phyloP scores from a whole-genome alignment of 1,140 invertebrate species.

The Apis laboriosa region DNA sequence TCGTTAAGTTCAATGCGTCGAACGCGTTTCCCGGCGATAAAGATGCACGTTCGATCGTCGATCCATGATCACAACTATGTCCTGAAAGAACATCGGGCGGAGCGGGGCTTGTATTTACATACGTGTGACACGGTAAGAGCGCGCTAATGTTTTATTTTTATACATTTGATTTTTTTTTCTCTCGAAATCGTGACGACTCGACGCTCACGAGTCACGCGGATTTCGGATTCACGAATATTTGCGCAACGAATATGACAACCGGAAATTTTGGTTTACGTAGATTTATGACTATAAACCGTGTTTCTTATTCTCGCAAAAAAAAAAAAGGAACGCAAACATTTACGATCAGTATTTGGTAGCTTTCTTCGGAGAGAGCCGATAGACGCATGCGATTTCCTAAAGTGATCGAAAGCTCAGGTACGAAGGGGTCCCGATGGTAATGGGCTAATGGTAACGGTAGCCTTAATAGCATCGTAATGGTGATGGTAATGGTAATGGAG shows the following conservation, averaged over 20 bases:
- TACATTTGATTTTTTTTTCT: background rate
- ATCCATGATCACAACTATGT: too few relatives aligned
- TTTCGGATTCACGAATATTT: too few relatives aligned
- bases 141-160: too few relatives aligned
- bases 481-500: conserved; percentile 73
- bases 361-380: too few relatives aligned
- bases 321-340: too few relatives aligned
- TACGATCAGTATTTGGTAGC: too few relatives aligned
- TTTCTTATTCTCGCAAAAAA: too few relatives aligned
- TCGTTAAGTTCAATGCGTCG: too few relatives aligned
- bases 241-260: too few relatives aligned
- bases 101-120: background rate
- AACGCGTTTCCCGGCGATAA: conserved; percentile 25
- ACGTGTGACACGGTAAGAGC: background rate
- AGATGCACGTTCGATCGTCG: background rate
- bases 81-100: background rate
- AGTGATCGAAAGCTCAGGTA: conserved; percentile 11
- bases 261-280: too few relatives aligned
- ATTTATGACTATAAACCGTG: too few relatives aligned
- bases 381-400: background rate
- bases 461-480: conserved; percentile 46
- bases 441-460: conserved; percentile 53
- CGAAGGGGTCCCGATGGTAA: conserved; percentile 22
- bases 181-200: background rate
- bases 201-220: background rate